These are phyloP conservation scores for Athene noctua DNA, from an alignment of 2,113 vertebrate species.

Conservation along the genomic window DNA sequence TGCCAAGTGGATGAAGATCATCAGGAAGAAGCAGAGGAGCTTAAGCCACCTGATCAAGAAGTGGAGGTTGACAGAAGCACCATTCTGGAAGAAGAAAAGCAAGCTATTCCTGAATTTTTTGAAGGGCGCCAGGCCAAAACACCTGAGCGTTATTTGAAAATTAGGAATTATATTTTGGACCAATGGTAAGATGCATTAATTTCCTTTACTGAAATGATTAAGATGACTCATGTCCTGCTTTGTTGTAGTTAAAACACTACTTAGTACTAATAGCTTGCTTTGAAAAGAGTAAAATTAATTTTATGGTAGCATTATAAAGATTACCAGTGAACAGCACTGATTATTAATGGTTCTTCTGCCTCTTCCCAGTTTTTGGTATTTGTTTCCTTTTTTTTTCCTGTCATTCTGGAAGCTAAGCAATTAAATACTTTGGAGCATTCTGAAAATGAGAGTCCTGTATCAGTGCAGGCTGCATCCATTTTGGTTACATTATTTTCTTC, in stretches of 20 bases:
- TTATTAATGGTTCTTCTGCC: neutral
- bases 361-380: neutral
- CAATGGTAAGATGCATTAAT: constrained; percentile 83
- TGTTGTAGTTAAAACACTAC: neutral
- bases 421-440: neutral
- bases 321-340: neutral
- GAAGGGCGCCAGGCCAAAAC: constrained; percentile 95
- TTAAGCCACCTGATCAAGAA: constrained; percentile 91
- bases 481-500: neutral
- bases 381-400: neutral
- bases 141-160: constrained; percentile 95
- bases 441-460: neutral
- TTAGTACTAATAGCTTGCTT: neutral
- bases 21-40: constrained; percentile 81
- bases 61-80: constrained; percentile 80
- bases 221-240: neutral
- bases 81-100: constrained; percentile 93
- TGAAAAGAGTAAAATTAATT: neutral
- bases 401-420: neutral
- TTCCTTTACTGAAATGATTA: neutral
- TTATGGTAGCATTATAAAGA: neutral
- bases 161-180: constrained; percentile 97
- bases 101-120: constrained; percentile 97
- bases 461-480: neutral
- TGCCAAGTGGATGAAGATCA: constrained; percentile 69